A percentile compares a stretch with the other conserved stretches of the same genome.
These are phyloP conservation scores for Temnothorax ravouxi DNA, from an alignment of 2,888 invertebrate species.

Conservation along the genomic window DNA sequence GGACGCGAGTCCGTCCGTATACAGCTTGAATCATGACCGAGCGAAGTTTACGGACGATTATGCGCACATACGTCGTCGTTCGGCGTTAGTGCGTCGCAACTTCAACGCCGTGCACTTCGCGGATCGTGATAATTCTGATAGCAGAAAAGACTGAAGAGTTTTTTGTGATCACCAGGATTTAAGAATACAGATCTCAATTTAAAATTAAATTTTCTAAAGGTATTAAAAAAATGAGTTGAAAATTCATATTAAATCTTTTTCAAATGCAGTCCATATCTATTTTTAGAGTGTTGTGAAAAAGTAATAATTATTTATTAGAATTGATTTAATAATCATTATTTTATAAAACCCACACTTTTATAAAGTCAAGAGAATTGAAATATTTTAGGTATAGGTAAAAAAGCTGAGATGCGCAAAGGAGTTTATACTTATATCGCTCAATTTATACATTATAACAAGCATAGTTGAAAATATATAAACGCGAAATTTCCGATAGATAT, in stretches of 20 bases:
- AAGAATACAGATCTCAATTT: not conserved
- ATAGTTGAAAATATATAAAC: not conserved
- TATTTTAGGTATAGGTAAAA: not conserved
- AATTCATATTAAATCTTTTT: not conserved
- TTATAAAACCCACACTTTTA: not conserved
- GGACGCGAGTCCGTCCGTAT: conserved; percentile 6
- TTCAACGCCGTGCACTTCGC: not conserved
- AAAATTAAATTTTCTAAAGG: not conserved
- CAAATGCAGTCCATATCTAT: not conserved
- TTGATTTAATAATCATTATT: not conserved
- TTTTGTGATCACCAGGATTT: not conserved
- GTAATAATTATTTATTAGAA: not conserved
- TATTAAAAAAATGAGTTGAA: not conserved
- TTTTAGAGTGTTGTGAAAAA: not conserved
- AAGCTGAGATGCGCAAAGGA: not conserved
- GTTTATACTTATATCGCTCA: not conserved
- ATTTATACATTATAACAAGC: not conserved
- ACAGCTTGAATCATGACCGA: conserved; percentile 30
- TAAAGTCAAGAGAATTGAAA: not conserved
- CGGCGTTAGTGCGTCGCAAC: conserved; percentile 37
- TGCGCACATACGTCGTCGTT: conserved; percentile 26
- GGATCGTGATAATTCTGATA: not conserved
- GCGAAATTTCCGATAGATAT: not conserved
- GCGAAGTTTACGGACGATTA: conserved; percentile 42
- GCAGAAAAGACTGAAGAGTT: not conserved